Percentiles rank a stretch among this genome's conserved stretches.
These are phyloP conservation scores for Cataglyphis hispanica DNA, from an alignment of 1,140 invertebrate genomes.

Conservation along the genomic window DNA sequence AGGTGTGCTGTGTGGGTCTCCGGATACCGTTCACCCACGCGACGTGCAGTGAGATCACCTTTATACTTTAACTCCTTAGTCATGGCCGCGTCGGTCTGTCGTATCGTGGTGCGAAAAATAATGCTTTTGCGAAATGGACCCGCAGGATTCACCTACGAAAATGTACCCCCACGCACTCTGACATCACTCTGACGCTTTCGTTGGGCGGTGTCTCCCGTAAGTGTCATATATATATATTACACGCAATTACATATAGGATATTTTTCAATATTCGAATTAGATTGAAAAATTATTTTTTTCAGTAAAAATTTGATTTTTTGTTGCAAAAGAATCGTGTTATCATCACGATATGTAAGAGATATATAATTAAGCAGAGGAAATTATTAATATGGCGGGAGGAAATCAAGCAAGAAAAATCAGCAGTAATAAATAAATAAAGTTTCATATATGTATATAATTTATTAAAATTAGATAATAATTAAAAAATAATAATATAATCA, in stretches of 20 bases:
- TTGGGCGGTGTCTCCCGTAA: background rate
- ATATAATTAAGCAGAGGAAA: background rate
- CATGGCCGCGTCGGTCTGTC: constrained; percentile 65
- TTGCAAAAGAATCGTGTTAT: background rate
- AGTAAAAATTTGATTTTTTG: background rate
- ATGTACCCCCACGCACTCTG: background rate
- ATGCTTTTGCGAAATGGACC: constrained; percentile 31
- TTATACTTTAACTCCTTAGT: constrained; percentile 78
- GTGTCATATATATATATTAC: too few species aligned
- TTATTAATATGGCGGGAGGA: background rate
- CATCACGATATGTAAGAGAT: background rate
- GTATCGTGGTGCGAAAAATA: constrained; percentile 59
- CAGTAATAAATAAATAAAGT: background rate
- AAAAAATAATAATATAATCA: too few species aligned
- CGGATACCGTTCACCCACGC: constrained; percentile 80
- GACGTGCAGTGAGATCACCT: constrained; percentile 79
- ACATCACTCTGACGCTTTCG: constrained; percentile 53
- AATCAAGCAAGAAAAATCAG: background rate
- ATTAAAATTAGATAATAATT: too few species aligned
- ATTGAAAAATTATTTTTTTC: background rate
- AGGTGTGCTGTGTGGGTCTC: constrained; percentile 76
- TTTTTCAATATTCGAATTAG: background rate
- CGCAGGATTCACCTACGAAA: constrained; percentile 45
- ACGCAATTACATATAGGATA: background rate
- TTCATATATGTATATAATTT: background rate